Base-by-base conservation (phyloP, 2,888 invertebrate genomes). In the Archips crataeganus region DNA sequence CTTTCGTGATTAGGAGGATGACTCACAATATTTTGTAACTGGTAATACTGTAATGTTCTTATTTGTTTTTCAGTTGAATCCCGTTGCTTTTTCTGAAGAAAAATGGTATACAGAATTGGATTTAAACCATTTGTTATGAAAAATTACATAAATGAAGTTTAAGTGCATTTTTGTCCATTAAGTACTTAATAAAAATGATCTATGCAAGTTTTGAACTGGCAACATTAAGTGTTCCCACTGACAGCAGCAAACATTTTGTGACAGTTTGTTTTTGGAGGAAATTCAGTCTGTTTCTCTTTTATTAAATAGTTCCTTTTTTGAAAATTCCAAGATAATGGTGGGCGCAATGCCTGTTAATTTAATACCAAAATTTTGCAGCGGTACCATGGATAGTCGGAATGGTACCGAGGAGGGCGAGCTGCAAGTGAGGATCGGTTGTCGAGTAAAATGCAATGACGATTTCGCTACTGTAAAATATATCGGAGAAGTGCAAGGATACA, bases 401-500 rank as follows among this genome's bases (percentile, higher is more conserved):
- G 84, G 95, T 89, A 88, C 90, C 84, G 87, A 95, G 54, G 87
- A 90, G 65, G 77, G 89, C 84, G 91, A 94, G 82, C 84, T 92
- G 84, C 86, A 95, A 86, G 88, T 95, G 84, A 82, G 94, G 91
- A 83, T 93, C 76, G 94, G 94, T 64, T 90, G 93, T 86, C 88
- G 94, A 42, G 82, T 94, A 64, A 93, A 91, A 83, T 88, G 89
- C 78, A 88, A 85, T 76, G 89, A 92, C 74, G 90, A 94, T 84
- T 92, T 93, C 80, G 94, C 89, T 77, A 94, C 93, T 8, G 96
- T 98, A 39, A 96, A 96, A 85, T 98, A 97, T 90, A 95, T 98
- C 76, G 98, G 98, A 64, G 95, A 96, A 85, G 95, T 96, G 69
- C 95, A 96, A 75, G 96, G 97, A 0, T 95, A 97, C 81, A 91